phyloP scores from a whole-genome alignment of 1,140 invertebrate genomes.

The Rhagoletis zephyria region DNA sequence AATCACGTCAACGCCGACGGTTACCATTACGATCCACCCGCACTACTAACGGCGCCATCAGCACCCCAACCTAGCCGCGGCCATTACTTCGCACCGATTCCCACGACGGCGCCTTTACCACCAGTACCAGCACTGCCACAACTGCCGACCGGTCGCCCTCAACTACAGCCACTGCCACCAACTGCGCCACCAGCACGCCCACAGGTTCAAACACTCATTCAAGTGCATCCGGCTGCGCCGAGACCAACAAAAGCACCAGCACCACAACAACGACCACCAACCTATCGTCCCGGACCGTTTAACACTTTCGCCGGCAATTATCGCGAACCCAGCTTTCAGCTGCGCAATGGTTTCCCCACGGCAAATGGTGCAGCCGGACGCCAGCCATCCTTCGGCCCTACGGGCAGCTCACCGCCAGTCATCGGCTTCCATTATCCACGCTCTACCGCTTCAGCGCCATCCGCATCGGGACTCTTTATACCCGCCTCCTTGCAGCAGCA shows the following conservation, averaged over 20 bases:
- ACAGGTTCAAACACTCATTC: constrained; percentile 31
- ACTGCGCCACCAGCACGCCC: constrained; percentile 58
- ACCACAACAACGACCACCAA: not conserved
- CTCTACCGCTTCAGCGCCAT: not conserved
- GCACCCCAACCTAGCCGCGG: constrained; percentile 59
- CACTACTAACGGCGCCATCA: constrained; percentile 60
- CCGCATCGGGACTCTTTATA: not conserved
- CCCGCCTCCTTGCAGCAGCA: not conserved
- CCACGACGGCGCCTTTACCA: constrained; percentile 66
- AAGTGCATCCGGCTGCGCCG: constrained; percentile 57
- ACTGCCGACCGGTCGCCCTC: constrained; percentile 57
- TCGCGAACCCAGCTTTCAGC: not conserved
- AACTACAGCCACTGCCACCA: constrained; percentile 20
- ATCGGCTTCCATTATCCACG: constrained; percentile 56
- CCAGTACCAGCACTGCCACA: constrained; percentile 65
- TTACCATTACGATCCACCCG: constrained; percentile 67
- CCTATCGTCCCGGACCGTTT: not conserved
- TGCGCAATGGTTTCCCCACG: too few relatives aligned
- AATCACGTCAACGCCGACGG: constrained; percentile 56
- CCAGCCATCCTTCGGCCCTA: not conserved
- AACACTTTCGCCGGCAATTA: not conserved
- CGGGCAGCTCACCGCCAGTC: not conserved
- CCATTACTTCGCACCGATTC: constrained; percentile 64
- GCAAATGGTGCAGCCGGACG: not conserved
- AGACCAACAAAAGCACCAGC: constrained; percentile 2